Evolutionary conservation across 2,797 vertebrate species (phyloP), one percentile per base, ranked within the genome.

Genomic region (Thamnophis elegans): DNA sequence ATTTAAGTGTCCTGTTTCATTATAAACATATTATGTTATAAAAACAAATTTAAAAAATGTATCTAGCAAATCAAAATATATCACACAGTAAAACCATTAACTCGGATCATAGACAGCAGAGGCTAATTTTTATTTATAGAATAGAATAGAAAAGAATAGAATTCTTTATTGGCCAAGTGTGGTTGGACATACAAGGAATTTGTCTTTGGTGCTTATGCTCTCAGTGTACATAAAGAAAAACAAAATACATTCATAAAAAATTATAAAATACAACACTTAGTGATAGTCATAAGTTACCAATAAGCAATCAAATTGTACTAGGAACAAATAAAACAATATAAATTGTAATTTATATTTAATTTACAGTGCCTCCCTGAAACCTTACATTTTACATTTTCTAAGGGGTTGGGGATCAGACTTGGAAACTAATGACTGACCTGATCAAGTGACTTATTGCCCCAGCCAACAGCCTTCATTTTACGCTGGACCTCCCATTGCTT

Each of bases 391-490:
- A 32, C 26, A 53, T 59, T 53, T 60, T 94, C 92, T 91, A 9
- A 51, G 36, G 51, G 20, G 4, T 11, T 0, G 0, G 0, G 18
- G 78, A 54, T 89, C 78, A 59, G 93, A 85, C 9, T 93, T 94
- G 13, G 4, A 91, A 60, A 90, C 78, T 55, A 59, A 2, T 55
- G 90, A 96, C 97, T 92, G 14, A 99, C 99, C 99, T 99, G 99
- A 93, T 98, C 98, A 82, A 99, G 96, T 0, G 96, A 98, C 97
- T 99, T 99, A 47, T 98, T 98, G 94, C 98, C 98, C 99, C 99
- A 99, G 91, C 99, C 99, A 7, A 99, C 98, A 89, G 99, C 99
- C 90, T 98, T 99, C 98, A 99, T 99, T 97, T 99, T 99, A 93
- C 98, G 97, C 93, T 97, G 98, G 0, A 99, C 97, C 96, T 99